These are phyloP conservation scores for Poeciliopsis prolifica DNA, from an alignment of 2,113 vertebrate species.

Conservation along the genomic window DNA sequence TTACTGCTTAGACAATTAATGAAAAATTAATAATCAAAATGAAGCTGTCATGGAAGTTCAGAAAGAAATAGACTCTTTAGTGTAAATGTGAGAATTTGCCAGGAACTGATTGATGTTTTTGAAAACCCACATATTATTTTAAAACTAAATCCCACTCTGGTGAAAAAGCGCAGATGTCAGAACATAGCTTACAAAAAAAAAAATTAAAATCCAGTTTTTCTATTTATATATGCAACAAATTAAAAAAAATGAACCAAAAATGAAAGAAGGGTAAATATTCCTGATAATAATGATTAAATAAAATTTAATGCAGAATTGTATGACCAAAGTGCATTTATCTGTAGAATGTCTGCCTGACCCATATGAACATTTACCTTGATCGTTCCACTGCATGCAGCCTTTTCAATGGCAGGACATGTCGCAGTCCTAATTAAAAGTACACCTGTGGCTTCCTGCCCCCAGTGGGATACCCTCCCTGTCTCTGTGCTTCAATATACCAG, in stretches of 20 bases:
- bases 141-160: background rate
- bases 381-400: constrained; percentile 20
- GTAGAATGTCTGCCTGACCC: constrained; percentile 12
- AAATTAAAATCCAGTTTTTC: no score
- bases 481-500: constrained; percentile 47
- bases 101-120: background rate
- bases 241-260: background rate
- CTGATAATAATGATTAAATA: background rate
- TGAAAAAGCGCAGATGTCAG: background rate
- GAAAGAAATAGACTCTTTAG: background rate
- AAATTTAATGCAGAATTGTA: background rate
- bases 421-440: constrained; percentile 63
- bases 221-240: background rate
- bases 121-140: background rate
- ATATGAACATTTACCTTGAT: constrained; percentile 51
- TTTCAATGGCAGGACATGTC: constrained; percentile 57
- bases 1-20: background rate
- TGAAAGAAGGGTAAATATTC: background rate
- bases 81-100: background rate
- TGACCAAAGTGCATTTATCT: constrained; percentile 19
- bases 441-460: constrained; percentile 59
- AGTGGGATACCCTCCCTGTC: constrained; percentile 43
- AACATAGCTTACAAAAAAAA: background rate
- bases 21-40: background rate
- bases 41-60: no score